Percentiles rank a stretch among this genome's conserved stretches.
These are phyloP conservation scores for Microtus montanus DNA, from an alignment of 2,113 vertebrate genomes.

Conservation along the genomic window DNA sequence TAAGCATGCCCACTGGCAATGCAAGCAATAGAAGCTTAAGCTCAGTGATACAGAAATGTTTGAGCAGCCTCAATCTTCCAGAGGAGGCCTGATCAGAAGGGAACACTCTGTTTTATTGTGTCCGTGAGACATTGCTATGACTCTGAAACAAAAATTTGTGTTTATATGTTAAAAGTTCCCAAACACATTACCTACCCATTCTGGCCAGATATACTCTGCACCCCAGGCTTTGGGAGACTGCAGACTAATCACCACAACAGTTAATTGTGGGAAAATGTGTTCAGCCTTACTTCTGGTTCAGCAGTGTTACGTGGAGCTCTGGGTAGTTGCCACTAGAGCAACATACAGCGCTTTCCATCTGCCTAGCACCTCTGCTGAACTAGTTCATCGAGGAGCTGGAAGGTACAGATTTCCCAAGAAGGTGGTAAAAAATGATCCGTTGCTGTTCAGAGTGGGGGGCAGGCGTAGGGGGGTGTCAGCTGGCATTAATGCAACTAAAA, in stretches of 20 bases:
- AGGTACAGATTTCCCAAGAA: constrained; percentile 33
- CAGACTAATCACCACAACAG: background rate
- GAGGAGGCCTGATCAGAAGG: background rate
- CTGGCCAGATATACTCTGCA: background rate
- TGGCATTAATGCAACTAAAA: background rate
- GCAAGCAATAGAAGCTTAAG: background rate
- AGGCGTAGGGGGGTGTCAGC: background rate
- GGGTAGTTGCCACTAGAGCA: background rate
- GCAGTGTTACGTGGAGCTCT: background rate
- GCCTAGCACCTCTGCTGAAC: background rate
- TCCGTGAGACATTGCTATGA: background rate
- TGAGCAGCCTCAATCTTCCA: background rate
- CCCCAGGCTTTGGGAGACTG: background rate
- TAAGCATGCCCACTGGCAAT: background rate
- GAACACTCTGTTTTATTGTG: background rate
- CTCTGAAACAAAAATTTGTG: background rate
- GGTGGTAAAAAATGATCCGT: constrained; percentile 24
- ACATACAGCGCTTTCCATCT: background rate
- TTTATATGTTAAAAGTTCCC: background rate
- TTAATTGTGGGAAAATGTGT: background rate
- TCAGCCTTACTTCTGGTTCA: background rate
- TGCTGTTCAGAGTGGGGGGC: background rate
- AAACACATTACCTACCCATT: background rate
- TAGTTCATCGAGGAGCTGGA: background rate
- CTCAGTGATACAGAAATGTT: background rate